Evolutionary conservation across 2,797 vertebrate genomes (phyloP), one percentile per base, ranked within the genome.

Genomic region (Alca torda): DNA sequence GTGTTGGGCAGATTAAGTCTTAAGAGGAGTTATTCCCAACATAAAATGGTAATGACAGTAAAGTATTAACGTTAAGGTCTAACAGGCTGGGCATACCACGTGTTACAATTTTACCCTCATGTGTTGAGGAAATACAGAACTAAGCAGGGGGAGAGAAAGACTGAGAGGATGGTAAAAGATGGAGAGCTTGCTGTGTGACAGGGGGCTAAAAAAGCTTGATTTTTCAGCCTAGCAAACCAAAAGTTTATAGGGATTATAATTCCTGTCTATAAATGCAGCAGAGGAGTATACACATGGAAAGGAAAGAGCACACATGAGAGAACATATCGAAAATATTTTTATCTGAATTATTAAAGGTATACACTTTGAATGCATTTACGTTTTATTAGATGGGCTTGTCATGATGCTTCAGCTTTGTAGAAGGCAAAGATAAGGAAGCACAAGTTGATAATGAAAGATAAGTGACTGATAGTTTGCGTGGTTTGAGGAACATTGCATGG

Each of bases 11-110:
- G 37, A 75, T 60, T 51, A 78, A 60, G 11, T 67, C 11, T 85
- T 77, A 68, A 37, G 11, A 77, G 64, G 35, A 54, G 15, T 59
- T 73, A 53, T 31, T 76, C 28, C 33, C 45, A 37, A 8, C 43
- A 37, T 30, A n/a, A 76, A 73, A 54, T 30, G 6, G 6, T 39
- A 72, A 63, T 24, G 23, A 59, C 26, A n/a, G 3, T 24, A 50
- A 84, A 77, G 7, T 57, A 30, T 64, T 59, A 20, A 54, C 21
- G 10, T 59, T 59, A 79, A 35, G 10, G 4, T 41, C 9, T 45
- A 43, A 63, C 8, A 68, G 24, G 10, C 4, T 59, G 33, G 8
- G 17, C 16, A 73, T 28, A 37, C 1, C 0, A 31, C 0, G 1
- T 4, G 2, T n/a, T 54, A 54, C 9, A 54, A 51, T 79, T 72